A percentile compares a stretch with the other conserved stretches of the same genome.
Conservation (phyloP, 2,888 invertebrate genomes). For the Amblyjoppa proteus region DNA sequence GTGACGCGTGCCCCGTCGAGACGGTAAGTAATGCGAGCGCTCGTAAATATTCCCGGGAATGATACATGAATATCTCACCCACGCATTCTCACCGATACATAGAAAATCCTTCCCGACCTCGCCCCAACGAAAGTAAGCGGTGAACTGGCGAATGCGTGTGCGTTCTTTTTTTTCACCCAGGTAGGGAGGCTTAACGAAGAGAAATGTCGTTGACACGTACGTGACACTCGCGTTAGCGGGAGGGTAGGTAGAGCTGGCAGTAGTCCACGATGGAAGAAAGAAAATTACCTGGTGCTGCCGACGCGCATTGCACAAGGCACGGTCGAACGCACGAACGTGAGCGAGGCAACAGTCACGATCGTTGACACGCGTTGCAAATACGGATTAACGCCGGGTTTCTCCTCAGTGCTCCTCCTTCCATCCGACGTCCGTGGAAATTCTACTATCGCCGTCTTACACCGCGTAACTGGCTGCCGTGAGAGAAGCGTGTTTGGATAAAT, state of each 20-base stretch:
- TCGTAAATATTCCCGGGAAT: slow-evolving; percentile 49
- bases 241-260: background rate
- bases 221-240: slow-evolving; percentile 56
- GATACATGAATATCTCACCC: slow-evolving; percentile 31
- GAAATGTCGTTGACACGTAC: slow-evolving; percentile 68
- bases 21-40: slow-evolving; percentile 47
- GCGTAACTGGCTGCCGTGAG: slow-evolving; percentile 8
- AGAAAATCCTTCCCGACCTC: background rate
- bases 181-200: slow-evolving; percentile 71
- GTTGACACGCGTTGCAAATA: slow-evolving; percentile 46
- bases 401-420: background rate
- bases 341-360: slow-evolving; percentile 37
- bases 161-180: slow-evolving; percentile 25
- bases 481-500: slow-evolving; percentile 49
- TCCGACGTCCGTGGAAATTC: slow-evolving; percentile 11
- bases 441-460: slow-evolving; percentile 33
- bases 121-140: slow-evolving; percentile 39
- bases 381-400: slow-evolving; percentile 54
- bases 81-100: slow-evolving; percentile 12
- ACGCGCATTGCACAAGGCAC: background rate
- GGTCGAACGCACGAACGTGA: slow-evolving; percentile 24
- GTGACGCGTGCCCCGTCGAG: slow-evolving; percentile 54
- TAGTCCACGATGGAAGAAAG: slow-evolving; percentile 43
- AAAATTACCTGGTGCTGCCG: slow-evolving; percentile 35
- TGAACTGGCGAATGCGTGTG: slow-evolving; percentile 13